A percentile compares a stretch with the other conserved stretches of the same genome.
Conservation (phyloP, 2,888 invertebrate genomes). For the Drosophila pseudotalamancana region DNA sequence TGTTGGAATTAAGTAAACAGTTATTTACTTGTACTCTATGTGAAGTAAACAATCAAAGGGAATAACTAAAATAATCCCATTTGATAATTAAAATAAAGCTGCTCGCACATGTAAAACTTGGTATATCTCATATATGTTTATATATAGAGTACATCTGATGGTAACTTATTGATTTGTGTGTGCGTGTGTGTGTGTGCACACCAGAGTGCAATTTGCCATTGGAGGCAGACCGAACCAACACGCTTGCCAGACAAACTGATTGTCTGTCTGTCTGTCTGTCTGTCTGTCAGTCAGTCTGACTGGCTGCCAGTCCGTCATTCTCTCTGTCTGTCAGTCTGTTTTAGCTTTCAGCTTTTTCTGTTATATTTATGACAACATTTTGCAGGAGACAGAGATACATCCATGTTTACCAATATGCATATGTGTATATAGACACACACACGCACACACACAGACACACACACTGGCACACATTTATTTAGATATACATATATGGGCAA, state of each 20-base stretch:
- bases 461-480: slow-evolving; percentile 5
- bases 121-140: too few species aligned
- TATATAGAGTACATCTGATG: slow-evolving; percentile 9
- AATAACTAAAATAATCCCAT: slow-evolving; percentile 9
- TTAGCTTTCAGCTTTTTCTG: slow-evolving; percentile 34
- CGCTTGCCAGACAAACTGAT: slow-evolving; percentile 9
- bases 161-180: slow-evolving; percentile 40
- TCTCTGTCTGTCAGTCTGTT: slow-evolving; percentile 8
- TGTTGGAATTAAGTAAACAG: not conserved
- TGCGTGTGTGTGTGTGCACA: not conserved
- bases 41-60: slow-evolving; percentile 6
- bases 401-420: slow-evolving; percentile 13
- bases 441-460: not conserved
- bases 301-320: not conserved
- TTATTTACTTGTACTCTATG: too few species aligned
- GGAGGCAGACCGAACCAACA: slow-evolving; percentile 6
- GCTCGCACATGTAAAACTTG: slow-evolving; percentile 4
- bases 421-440: not conserved
- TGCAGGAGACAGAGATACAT: slow-evolving; percentile 15
- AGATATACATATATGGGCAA: not conserved
- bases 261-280: not conserved
- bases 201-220: slow-evolving; percentile 31
- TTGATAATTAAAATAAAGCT: not conserved
- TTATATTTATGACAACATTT: slow-evolving; percentile 46
- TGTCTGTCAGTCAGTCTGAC: slow-evolving; percentile 12